Evolutionary conservation across 2,113 vertebrate species (phyloP), one percentile per base, ranked within the genome.

Genomic region (Agelaius tricolor): DNA sequence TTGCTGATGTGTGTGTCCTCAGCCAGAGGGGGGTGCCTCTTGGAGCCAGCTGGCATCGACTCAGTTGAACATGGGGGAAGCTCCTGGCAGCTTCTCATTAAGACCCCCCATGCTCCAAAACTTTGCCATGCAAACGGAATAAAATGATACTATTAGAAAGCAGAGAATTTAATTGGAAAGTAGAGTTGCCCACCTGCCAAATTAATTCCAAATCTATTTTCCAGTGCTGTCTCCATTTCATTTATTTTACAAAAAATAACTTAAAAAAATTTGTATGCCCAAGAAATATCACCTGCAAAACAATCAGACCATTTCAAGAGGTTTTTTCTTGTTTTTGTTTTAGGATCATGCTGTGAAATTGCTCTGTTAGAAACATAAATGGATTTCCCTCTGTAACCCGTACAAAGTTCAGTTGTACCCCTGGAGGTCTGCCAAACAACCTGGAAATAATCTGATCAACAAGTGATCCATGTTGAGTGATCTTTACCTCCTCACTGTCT

Each of bases 401-500:
- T 73, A 84, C 14, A 19, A 89, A 92, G 78, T 22, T 95, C 84
- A 91, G 90, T 84, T 67, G 31, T 24, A 68, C 11, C 35, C 49
- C 7, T 82, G 85, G 80, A 94, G 57, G 65, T 95, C 43, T 72
- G 77, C 77, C 90, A 94, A 73, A 80, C 59, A 85, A 80, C 24
- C 33, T 87, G 72, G 62, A 93, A 94, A 95, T 83, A 91, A 96
- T 94, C 87, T 88, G 55, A 94, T 39, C 24, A 84, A 47, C 26
- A 78, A 91, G 68, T 92, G 93, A 95, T 94, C 90, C 93, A 41
- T 93, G 44, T 59, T 72, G 44, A 4, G 1, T 78, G 63, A 96
- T 88, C 87, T 96, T 95, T 96, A 91, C 31, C 71, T 92, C 43
- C 35, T 91, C 44, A 47, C 8, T 84, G 23, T 79, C 41, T 83